Evolutionary conservation across 2,113 vertebrate species (phyloP).

Genomic region (Hippocampus zosterae): DNA sequence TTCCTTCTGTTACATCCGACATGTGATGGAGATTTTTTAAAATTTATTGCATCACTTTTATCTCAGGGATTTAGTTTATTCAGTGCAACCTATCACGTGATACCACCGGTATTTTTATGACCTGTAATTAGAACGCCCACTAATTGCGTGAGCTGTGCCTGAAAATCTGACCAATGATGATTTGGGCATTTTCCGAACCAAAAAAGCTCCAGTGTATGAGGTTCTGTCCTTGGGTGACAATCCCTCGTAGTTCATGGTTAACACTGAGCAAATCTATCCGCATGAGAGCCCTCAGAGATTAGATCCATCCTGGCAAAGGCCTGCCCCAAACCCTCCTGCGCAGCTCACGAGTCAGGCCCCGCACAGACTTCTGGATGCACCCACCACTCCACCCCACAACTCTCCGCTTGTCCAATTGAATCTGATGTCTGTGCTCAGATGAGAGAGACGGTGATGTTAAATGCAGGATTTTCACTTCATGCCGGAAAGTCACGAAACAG

Average conservation of each 20-base stretch:
- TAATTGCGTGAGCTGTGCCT: too few relatives aligned
- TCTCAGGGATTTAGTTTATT: too few relatives aligned
- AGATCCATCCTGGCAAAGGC: slow-evolving; percentile 51
- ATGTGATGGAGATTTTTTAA: too few relatives aligned
- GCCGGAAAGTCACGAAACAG: slow-evolving; percentile 5
- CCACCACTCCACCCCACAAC: not conserved
- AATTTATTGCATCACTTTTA: too few relatives aligned
- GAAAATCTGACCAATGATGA: not conserved
- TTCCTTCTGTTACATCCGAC: too few relatives aligned
- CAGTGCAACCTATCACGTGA: too few relatives aligned
- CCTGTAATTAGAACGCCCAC: not conserved
- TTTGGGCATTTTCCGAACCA: not conserved
- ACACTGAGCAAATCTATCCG: slow-evolving; percentile 22
- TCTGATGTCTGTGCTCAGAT: slow-evolving; percentile 20
- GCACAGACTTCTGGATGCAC: slow-evolving; percentile 32
- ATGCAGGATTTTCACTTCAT: slow-evolving; percentile 19
- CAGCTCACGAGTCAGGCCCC: slow-evolving; percentile 36
- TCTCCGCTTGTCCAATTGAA: slow-evolving; percentile 12
- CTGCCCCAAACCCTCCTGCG: slow-evolving; percentile 17
- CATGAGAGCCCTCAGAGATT: slow-evolving; percentile 41
- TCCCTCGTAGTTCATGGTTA: not conserved
- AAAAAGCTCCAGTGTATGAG: not conserved
- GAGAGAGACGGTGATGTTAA: slow-evolving; percentile 16
- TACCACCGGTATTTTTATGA: not conserved
- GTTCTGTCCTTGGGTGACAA: not conserved